These are phyloP conservation scores for Channallabes apus DNA, from an alignment of 2,797 vertebrate genomes.

Conservation along the genomic window DNA sequence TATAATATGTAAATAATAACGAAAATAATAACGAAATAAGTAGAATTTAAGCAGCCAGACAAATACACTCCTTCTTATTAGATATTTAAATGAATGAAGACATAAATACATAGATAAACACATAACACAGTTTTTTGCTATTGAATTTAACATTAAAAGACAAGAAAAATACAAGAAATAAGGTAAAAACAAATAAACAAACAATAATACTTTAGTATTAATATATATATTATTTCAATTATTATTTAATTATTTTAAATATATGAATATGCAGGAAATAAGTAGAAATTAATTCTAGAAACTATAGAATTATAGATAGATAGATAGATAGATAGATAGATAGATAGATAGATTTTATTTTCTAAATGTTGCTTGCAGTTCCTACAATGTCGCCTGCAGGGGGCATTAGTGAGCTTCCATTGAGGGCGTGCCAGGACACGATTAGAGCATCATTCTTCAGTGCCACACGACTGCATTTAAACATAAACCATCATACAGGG, in stretches of 20 bases:
- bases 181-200: neutral
- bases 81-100: no score
- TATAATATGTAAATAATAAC: no score
- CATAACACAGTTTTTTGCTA: no score
- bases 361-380: neutral
- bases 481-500: neutral
- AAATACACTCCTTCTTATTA: no score
- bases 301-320: neutral
- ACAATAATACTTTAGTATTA: neutral
- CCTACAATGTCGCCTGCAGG: conserved; percentile 17
- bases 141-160: no score
- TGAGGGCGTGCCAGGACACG: neutral
- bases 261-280: neutral
- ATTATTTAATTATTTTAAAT: no score
- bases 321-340: neutral
- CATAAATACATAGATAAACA: no score
- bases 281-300: neutral
- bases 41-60: no score
- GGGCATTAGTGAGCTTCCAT: conserved; percentile 38
- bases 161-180: no score
- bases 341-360: neutral
- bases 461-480: conserved; percentile 5
- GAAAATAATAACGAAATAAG: no score
- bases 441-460: conserved; percentile 8
- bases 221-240: no score